Percentiles rank a stretch among this genome's conserved stretches.
Conservation (phyloP, 2,797 vertebrate species). For the Alectoris magna region DNA sequence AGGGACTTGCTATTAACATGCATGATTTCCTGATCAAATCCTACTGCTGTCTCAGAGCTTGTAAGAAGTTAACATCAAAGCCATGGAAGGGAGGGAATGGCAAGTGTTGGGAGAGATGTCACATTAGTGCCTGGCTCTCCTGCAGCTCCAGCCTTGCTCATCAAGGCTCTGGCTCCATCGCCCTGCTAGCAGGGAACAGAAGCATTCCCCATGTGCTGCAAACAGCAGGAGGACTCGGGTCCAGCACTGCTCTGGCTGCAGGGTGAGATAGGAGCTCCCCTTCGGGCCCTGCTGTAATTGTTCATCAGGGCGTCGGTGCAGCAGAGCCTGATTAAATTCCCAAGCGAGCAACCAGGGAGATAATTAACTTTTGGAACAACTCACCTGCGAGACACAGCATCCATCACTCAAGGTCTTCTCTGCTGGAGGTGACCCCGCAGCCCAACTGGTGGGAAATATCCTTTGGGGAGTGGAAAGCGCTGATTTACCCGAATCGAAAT, state of each 20-base stretch:
- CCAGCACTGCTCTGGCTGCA: not conserved
- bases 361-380: constrained; percentile 62
- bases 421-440: constrained; percentile 61
- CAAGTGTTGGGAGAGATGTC: constrained; percentile 73
- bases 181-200: not conserved
- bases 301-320: constrained; percentile 25
- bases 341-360: constrained; percentile 42
- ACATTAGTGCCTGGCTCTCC: constrained; percentile 72
- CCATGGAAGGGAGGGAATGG: constrained; percentile 38
- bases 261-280: constrained; percentile 39
- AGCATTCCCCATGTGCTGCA: not conserved
- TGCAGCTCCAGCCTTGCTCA: constrained; percentile 74
- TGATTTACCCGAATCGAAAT: constrained; percentile 38
- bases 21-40: constrained; percentile 80
- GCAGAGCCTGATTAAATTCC: constrained; percentile 46
- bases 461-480: not conserved
- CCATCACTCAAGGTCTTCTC: constrained; percentile 36
- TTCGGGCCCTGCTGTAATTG: constrained; percentile 37
- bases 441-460: not conserved
- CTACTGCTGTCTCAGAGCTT: constrained; percentile 72
- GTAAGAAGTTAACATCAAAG: constrained; percentile 78
- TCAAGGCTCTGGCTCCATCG: constrained; percentile 57
- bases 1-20: constrained; percentile 65
- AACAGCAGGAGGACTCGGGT: not conserved
- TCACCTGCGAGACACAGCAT: constrained; percentile 25